Base-by-base conservation (phyloP, 2,888 invertebrate genomes). In the Spodoptera littoralis region DNA sequence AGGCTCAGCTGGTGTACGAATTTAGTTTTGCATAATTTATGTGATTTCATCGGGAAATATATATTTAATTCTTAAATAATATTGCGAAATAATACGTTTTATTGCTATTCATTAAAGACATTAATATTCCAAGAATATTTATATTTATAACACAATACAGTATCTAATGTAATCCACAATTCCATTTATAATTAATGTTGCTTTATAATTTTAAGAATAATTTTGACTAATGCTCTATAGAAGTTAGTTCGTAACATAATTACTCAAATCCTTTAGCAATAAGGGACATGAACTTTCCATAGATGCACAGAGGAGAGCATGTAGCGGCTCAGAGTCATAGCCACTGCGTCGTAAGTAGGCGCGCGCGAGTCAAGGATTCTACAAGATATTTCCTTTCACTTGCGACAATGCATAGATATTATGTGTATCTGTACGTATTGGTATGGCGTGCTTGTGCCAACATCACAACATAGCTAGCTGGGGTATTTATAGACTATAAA, bases 321-420 rank as follows among this genome's bases (percentile, higher is more conserved):
- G 73, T 64, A 56, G 73, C 61, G 76, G 77, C 76, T 58, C 63
- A 59, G 60, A 70, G 68, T 65, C 79, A 77, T 61, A 69, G 61
- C 66, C 60, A 42, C 73, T 45, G 65, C 80, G 71, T 60, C 72
- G 66, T 70, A 84, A 89, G 92, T 90, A 90, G 90, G 92, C 91
- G 92, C 92, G 87, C 90, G 84, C 89, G 83, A 92, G 90, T 93
- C 93, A 94, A 94, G 93, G 93, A 94, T 94, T 87, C 92, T 89
- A 88, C 90, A 90, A 92, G 91, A 93, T 93, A 93, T 94, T 94
- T 93, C 94, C 94, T 94, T 94, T 94, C 94, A 94, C 94, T 93
- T 91, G 87, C 89, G 92, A 93, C 93, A 93, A 93, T 93, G 87
- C 90, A 85, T 81, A 82, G 67, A 69, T 74, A 71, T 76, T 73